Evolutionary conservation across 2,888 invertebrate species (phyloP), one percentile per base, ranked within the genome.

Genomic region (Carabus problematicus): DNA sequence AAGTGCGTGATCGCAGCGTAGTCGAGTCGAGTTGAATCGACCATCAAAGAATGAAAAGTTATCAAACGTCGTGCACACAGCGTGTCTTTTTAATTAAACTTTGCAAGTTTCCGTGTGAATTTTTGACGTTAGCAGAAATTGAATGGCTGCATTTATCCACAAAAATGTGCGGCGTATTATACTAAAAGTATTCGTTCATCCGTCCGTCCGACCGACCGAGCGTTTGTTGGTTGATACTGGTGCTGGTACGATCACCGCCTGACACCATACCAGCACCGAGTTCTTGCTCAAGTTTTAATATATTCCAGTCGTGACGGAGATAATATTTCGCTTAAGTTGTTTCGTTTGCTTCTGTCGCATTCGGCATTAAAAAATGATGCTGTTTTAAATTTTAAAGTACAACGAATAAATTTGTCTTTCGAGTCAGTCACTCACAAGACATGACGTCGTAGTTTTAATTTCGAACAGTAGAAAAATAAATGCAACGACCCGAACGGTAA

Each of bases 311-410:
- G 47, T 45, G 58, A 56, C 56, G 49, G 41, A 66, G 66, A 58
- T 59, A 66, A 59, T 66, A 66, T 66, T 59, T 66, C 66, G 64
- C 47, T 66, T 66, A 66, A 66, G 59, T 59, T 49, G 66, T 47
- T 66, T 47, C 47, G 56, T 54, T 56, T 55, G 56, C 45, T 55
- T 43, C 56, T 66, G 56, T 66, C 59, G 66, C 59, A 59, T 54
- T 63, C 29, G 66, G 42, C 58, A 66, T 63, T 63, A 47, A 49
- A 66, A 66, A 64, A 64, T 56, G 55, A 54, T 42, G 12, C 64
- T 64, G 47, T 47, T 64, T 64, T 64, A 64, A 42, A 64, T 64
- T 64, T 64, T 45, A 64, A 64, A 64, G 14, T 54, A 54, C 29
- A 29, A 29, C 29, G 29, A 29, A 29, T 29, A 29, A 29, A 29